phyloP scores from a whole-genome alignment of 2,797 vertebrate genomes.

The Megaceryle alcyon region DNA sequence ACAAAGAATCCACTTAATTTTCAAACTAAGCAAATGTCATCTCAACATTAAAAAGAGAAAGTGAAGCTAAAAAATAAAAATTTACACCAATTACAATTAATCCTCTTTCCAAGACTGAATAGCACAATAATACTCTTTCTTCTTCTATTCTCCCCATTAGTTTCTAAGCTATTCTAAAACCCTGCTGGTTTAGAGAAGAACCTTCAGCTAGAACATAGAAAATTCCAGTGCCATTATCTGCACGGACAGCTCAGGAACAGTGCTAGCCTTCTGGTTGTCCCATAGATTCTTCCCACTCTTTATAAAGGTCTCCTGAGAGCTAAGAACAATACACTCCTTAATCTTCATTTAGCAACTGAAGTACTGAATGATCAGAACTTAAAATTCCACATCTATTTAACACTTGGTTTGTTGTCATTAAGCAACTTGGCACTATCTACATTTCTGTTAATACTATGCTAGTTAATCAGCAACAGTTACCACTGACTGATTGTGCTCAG shows the following conservation, averaged over 20 bases:
- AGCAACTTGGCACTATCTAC: conserved; percentile 2
- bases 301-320: background rate
- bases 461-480: conserved; percentile 36
- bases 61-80: background rate
- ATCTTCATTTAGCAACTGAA: conserved; percentile 44
- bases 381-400: conserved; percentile 49
- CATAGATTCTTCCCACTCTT: background rate
- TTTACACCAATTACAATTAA: background rate
- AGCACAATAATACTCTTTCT: background rate
- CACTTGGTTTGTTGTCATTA: conserved; percentile 45
- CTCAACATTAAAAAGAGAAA: background rate
- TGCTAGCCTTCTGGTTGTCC: background rate
- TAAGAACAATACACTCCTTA: background rate
- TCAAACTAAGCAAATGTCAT: background rate
- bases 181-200: background rate
- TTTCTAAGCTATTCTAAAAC: background rate
- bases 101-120: background rate
- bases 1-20: background rate
- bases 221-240: background rate
- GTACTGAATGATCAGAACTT: conserved; percentile 23
- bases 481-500: background rate
- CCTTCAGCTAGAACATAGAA: background rate
- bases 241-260: background rate
- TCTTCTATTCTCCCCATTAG: background rate
- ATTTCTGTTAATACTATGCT: conserved; percentile 21